Evolutionary conservation across 2,797 vertebrate species (phyloP), one percentile per base, ranked within the genome.

Genomic region (Novumbra hubbsi): DNA sequence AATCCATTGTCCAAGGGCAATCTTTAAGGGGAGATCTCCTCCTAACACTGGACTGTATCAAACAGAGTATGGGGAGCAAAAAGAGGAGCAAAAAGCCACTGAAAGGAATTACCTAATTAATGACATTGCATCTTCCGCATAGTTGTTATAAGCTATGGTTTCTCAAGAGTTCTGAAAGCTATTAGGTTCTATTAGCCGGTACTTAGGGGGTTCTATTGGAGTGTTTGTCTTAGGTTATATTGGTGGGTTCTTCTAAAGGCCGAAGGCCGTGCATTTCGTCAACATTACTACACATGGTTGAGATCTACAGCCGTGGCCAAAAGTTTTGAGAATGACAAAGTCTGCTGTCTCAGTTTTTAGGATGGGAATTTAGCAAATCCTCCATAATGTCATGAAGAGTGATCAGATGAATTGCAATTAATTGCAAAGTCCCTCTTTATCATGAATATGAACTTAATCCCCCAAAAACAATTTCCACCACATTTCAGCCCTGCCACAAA

Each of bases 171-270:
- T 71, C 60, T 49, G 48, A 57, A 71, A 45, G 49, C 49, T 1
- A 55, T 32, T 71, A 60, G 21, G 9, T 60, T 60, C n/a, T 60
- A 24, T 60, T 60, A 21, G 52, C 8, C 7, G 17, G 55, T 60
- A 21, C 41, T 21, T n/a, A 55, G 16, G 19, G n/a, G 9, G 55
- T 57, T 38, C 19, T 66, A 38, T 34, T 70, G 45, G 60, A 62
- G 65, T 15, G 65, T 19, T 70, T 12, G 65, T 19, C 60, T 50
- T 66, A 14, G 55, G 55, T 60, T 60, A 21, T 24, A 27, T 5
- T 27, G 55, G 11, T 60, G 55, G 55, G 55, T 60, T 60, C 55
- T 60, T 60, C 55, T 60, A 12, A 77, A 77, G 71, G 71, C 75
- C 68, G 55, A 69, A 38, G 55, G 49, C 30, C 70, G 16, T 24